Conservation (phyloP, 2,797 vertebrate species). For the Fundulus diaphanus region DNA sequence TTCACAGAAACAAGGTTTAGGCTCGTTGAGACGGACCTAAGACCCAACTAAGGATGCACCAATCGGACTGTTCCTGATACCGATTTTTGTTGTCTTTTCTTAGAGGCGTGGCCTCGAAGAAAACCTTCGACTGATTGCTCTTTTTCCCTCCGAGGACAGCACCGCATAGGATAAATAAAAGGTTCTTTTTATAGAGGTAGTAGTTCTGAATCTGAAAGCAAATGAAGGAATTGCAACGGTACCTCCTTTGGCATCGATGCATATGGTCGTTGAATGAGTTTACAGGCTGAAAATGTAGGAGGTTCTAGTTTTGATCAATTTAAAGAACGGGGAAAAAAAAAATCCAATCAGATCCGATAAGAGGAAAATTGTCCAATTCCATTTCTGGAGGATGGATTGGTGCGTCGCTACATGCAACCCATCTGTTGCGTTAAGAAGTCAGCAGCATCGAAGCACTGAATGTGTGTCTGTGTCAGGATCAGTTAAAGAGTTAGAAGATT, state of each 20-base stretch:
- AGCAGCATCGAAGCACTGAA: not conserved
- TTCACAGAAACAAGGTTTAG: not conserved
- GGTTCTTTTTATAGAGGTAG: not conserved
- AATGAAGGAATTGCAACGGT: not conserved
- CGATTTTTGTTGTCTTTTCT: not conserved
- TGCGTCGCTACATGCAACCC: not conserved
- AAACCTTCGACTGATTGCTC: not conserved
- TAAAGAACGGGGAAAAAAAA: not conserved
- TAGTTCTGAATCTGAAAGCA: not conserved
- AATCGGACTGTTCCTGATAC: not conserved
- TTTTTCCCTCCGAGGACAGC: not conserved
- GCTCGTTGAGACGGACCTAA: not conserved
- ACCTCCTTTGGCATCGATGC: not conserved
- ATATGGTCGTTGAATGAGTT: not conserved
- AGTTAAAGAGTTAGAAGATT: not conserved
- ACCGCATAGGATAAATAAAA: not conserved
- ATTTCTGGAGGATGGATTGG: not conserved
- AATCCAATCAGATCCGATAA: not conserved
- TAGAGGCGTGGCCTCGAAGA: too few relatives aligned
- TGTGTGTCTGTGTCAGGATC: not conserved
- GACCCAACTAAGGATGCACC: not conserved
- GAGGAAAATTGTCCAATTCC: not conserved
- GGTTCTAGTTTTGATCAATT: not conserved
- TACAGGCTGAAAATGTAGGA: not conserved
- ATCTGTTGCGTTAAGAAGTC: not conserved